A percentile compares a stretch with the other conserved stretches of the same genome.
Evolutionary conservation across 2,797 vertebrate genomes (phyloP).

Genomic region (Mus caroli): DNA sequence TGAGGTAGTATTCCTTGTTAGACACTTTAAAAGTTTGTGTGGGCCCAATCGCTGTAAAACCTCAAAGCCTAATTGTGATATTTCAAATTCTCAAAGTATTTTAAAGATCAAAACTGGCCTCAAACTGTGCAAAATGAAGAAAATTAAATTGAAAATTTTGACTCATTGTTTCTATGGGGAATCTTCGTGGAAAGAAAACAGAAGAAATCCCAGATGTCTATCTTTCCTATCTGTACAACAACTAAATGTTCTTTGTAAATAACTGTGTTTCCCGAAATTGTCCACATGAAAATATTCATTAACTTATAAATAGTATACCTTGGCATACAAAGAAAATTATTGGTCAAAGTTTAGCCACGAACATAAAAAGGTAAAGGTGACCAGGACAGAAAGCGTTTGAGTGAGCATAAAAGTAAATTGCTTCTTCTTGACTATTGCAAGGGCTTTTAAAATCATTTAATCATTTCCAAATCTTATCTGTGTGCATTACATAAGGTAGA

Average conservation of each 20-base stretch:
- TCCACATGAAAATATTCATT: neutral
- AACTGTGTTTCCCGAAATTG: constrained; percentile 1
- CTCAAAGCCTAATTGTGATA: constrained; percentile 13
- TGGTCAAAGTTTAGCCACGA: neutral
- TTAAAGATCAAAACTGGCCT: neutral
- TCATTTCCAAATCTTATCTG: neutral
- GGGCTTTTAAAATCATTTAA: neutral
- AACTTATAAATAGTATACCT: constrained; percentile 4
- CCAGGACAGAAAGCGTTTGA: neutral
- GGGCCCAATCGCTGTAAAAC: neutral
- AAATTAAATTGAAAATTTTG: constrained; percentile 18
- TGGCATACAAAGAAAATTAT: constrained; percentile 20
- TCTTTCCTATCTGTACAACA: neutral
- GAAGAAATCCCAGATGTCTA: neutral
- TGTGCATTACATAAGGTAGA: neutral
- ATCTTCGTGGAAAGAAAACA: neutral
- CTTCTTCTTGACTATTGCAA: constrained; percentile 5
- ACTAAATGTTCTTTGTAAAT: neutral
- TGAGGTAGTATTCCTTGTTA: neutral
- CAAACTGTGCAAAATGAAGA: neutral
- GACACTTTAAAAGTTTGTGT: neutral
- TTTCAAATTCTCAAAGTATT: neutral
- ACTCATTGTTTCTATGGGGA: neutral
- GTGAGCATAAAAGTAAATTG: neutral
- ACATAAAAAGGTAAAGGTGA: neutral